phyloP scores from a whole-genome alignment of 2,113 vertebrate genomes.

The Calcarius ornatus region DNA sequence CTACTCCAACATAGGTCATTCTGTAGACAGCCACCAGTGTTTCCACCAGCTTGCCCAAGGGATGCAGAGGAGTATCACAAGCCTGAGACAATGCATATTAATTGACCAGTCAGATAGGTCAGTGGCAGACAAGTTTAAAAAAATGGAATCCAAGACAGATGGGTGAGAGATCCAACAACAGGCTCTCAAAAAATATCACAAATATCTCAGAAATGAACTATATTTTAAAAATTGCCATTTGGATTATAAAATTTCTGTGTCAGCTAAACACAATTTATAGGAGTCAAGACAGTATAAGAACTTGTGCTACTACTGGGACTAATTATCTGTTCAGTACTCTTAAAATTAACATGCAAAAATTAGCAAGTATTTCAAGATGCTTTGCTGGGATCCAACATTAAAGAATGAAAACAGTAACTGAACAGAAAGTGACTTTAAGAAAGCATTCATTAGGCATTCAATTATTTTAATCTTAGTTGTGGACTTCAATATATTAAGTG shows the following conservation, averaged over 20 bases:
- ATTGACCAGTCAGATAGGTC: not conserved
- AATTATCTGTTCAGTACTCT: not conserved
- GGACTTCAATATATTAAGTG: not conserved
- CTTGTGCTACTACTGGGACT: not conserved
- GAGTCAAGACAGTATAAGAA: not conserved
- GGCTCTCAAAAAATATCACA: not conserved
- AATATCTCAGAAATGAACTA: not conserved
- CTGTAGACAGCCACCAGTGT: conserved; percentile 92
- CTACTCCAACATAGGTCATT: conserved; percentile 97
- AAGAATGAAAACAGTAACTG: not conserved
- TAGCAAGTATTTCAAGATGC: not conserved
- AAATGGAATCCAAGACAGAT: not conserved
- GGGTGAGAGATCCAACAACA: not conserved
- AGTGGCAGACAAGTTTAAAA: not conserved
- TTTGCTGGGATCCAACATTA: not conserved
- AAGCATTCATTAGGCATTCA: not conserved
- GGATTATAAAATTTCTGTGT: not conserved
- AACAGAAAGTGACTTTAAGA: not conserved
- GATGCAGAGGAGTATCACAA: conserved; percentile 95
- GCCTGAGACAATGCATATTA: conserved; percentile 73
- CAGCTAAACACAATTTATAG: not conserved
- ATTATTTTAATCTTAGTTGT: not conserved
- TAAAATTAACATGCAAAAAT: not conserved
- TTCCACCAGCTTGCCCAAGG: conserved; percentile 89
- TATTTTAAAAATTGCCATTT: not conserved